Conservation (phyloP, 2,888 invertebrate genomes). For the Yponomeuta sedellus region DNA sequence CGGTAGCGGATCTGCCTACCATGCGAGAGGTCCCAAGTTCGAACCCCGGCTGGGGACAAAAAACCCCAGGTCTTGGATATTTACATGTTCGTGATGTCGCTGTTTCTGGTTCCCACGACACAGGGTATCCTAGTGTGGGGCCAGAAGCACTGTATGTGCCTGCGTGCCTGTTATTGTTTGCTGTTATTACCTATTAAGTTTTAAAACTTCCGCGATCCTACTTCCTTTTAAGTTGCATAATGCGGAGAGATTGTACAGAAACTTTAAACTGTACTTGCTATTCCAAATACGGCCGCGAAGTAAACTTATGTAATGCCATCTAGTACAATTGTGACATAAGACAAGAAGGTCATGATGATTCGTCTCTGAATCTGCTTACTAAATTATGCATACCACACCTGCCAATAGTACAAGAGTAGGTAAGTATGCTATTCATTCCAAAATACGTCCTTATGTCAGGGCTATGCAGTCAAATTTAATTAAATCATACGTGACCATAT, state of each 20-base stretch:
- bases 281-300: not conserved
- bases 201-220: not conserved
- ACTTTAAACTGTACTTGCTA: not conserved
- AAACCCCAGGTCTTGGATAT: no score
- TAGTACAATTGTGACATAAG: slow-evolving; percentile 1
- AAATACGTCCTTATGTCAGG: not conserved
- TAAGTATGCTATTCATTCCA: not conserved
- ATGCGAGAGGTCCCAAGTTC: no score
- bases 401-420: not conserved
- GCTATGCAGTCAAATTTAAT: no score
- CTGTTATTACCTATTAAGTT: no score
- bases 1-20: no score
- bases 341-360: not conserved
- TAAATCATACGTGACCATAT: no score
- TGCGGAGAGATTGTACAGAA: not conserved
- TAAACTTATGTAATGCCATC: not conserved
- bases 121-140: no score
- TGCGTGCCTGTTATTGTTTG: no score
- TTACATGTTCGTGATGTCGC: no score
- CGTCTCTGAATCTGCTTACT: not conserved
- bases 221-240: not conserved
- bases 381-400: not conserved
- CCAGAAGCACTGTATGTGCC: no score
- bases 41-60: no score
- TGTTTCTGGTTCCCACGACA: no score